A percentile compares a stretch with the other conserved stretches of the same genome.
These are phyloP conservation scores for Falco biarmicus DNA, from an alignment of 2,797 vertebrate genomes.

Conservation along the genomic window DNA sequence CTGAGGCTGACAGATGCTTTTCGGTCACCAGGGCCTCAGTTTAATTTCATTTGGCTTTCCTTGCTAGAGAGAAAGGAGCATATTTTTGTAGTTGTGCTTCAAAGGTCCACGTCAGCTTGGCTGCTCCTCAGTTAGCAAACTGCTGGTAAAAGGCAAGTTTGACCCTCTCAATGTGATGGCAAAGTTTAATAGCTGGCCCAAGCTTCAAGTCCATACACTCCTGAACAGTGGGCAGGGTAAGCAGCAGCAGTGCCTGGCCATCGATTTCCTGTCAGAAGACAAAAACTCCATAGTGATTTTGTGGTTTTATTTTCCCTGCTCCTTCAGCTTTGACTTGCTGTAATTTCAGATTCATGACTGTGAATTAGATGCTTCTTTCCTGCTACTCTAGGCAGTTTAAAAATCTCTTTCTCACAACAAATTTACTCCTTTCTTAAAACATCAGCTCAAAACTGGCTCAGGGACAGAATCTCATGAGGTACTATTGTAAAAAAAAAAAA, in stretches of 20 bases:
- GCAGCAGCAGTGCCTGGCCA: slow-evolving; percentile 93
- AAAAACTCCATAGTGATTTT: slow-evolving; percentile 32
- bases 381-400: neutral
- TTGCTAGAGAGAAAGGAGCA: slow-evolving; percentile 52
- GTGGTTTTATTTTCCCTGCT: neutral
- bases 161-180: slow-evolving; percentile 97
- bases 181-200: slow-evolving; percentile 96
- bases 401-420: neutral
- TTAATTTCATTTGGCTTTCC: slow-evolving; percentile 53
- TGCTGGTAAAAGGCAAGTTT: slow-evolving; percentile 99
- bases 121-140: slow-evolving; percentile 88
- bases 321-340: neutral
- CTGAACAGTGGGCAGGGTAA: slow-evolving; percentile 97
- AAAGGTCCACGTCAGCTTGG: slow-evolving; percentile 66
- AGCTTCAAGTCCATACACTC: slow-evolving; percentile 99
- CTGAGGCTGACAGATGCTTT: slow-evolving; percentile 56
- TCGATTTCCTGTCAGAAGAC: slow-evolving; percentile 90
- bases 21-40: slow-evolving; percentile 38
- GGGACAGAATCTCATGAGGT: neutral
- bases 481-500: neutral
- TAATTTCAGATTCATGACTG: neutral
- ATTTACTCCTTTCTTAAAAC: neutral
- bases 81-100: slow-evolving; percentile 77
- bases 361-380: neutral
- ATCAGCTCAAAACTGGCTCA: neutral